A percentile compares a stretch with the other conserved stretches of the same genome.
phyloP scores from a whole-genome alignment of 2,888 invertebrate species.

The Prenolepis imparis region DNA sequence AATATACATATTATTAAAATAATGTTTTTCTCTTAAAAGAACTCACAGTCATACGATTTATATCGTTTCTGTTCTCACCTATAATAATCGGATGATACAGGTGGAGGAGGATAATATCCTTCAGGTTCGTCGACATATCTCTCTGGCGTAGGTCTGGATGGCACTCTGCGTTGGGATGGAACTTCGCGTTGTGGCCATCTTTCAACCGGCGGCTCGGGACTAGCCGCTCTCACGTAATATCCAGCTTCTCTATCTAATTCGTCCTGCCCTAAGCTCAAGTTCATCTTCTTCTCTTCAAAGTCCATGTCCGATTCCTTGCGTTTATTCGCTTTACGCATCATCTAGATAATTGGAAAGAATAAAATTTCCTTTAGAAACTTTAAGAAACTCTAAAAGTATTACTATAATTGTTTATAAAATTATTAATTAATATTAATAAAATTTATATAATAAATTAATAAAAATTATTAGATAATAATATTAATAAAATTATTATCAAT shows the following conservation, averaged over 20 bases:
- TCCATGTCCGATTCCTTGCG: slow-evolving; percentile 98
- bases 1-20: neutral
- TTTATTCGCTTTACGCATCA: slow-evolving; percentile 96
- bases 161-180: slow-evolving; percentile 77
- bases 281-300: slow-evolving; percentile 98
- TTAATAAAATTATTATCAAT: too few species aligned
- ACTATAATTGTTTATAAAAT: neutral
- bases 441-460: too few species aligned
- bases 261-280: slow-evolving; percentile 93
- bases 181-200: slow-evolving; percentile 83
- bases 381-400: neutral
- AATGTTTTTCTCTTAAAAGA: neutral
- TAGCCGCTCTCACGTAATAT: slow-evolving; percentile 91
- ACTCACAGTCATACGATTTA: neutral
- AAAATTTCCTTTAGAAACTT: slow-evolving; percentile 6
- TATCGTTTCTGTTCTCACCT: slow-evolving; percentile 73
- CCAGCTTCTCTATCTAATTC: slow-evolving; percentile 92
- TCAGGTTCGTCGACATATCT: slow-evolving; percentile 83
- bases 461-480: too few species aligned
- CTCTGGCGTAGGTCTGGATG: slow-evolving; percentile 83
- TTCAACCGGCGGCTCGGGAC: slow-evolving; percentile 87
- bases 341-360: slow-evolving; percentile 83
- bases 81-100: slow-evolving; percentile 83
- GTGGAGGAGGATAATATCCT: slow-evolving; percentile 81
- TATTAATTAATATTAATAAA: too few species aligned